Evolutionary conservation across 2,113 vertebrate species (phyloP), one percentile per base, ranked within the genome.

Genomic region (Neodon shergylaensis): DNA sequence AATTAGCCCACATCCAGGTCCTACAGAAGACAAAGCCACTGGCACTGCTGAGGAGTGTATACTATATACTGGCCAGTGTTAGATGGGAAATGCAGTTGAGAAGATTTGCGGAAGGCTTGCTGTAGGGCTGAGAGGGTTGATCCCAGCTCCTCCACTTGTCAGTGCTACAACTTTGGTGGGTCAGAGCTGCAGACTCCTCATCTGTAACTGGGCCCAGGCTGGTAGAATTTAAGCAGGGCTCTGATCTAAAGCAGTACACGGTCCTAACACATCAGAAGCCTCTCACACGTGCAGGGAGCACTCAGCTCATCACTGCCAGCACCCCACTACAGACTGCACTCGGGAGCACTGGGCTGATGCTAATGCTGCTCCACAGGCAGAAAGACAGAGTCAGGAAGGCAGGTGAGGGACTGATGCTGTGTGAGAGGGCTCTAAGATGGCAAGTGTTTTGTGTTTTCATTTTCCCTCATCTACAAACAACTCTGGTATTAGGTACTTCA

Each of bases 1-100:
- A 0, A 26, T 1, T 6, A 4, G 44, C 42, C 63, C 13, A 28
- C 24, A 44, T 1, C 42, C 42, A 7, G 31, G n/a, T 33, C 6
- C 1, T 22, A 10, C 4, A 26, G 1, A n/a, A 54, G 1, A 2
- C 0, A 0, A 0, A 36, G 11, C 6, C 33, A 36, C 7, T 73
- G 68, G 21, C 3, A 19, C 4, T 24, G 24, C 26, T 13, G 0
- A 61, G 70, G 26, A n/a, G 3, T n/a, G 7, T 1, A 2, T 0
- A 0, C n/a, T 1, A 12, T 13, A 14, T 9, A 4, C 0, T 21
- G 36, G 3, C 17, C 70, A 72, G 70, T 21, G 24, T 19, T 2
- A 22, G 13, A 31, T n/a, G n/a, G 22, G 1, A 3, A 12, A 63
- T 8, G 36, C 58, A 63, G 39, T 16, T 26, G 5, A 2, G n/a